Conservation (phyloP, 2,113 vertebrate species). For the Callospermophilus lateralis region DNA sequence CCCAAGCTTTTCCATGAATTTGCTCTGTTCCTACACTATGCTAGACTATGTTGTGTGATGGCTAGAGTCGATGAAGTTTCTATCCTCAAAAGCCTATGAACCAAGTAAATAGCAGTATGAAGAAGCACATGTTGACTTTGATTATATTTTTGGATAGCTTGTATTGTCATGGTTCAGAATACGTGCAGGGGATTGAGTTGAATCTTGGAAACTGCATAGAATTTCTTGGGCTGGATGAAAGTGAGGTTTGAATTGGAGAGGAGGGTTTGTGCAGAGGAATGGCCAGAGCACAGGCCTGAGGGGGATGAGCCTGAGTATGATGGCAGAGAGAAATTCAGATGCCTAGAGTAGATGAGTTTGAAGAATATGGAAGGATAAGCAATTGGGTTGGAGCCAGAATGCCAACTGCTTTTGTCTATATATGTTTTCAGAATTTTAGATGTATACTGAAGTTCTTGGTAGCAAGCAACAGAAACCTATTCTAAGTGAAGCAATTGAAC, state of each 20-base stretch:
- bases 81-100: constrained; percentile 7
- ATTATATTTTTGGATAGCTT: neutral
- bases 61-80: neutral
- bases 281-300: neutral
- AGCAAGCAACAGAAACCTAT: neutral
- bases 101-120: neutral
- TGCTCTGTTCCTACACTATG: no score
- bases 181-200: no score
- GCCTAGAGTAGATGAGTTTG: neutral
- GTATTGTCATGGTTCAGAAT: neutral
- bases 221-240: neutral
- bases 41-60: neutral
- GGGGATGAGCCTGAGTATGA: neutral
- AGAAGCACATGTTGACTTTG: neutral
- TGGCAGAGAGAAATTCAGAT: neutral
- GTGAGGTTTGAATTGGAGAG: neutral
- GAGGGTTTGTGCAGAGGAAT: neutral
- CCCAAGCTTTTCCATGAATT: neutral
- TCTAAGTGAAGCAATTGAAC: neutral
- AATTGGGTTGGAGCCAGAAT: neutral
- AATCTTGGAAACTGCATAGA: neutral
- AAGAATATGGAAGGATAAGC: neutral
- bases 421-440: neutral
- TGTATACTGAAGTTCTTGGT: neutral
- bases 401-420: neutral